Base-by-base conservation (phyloP, 2,113 vertebrate genomes). In the Pachypanchax playfairii region DNA sequence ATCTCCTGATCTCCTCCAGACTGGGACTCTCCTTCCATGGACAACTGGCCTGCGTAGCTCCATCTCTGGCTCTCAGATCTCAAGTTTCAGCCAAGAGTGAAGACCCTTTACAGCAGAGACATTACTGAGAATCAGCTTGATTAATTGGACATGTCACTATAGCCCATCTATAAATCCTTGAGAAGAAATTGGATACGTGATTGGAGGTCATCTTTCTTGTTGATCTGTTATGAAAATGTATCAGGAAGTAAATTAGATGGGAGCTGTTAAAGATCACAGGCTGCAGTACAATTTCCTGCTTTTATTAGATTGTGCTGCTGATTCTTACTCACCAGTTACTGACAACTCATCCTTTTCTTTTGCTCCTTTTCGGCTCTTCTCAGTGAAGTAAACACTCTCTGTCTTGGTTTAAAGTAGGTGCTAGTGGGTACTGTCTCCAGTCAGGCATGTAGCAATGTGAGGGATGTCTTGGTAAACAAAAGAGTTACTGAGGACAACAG, bases 401-500 rank as follows among this genome's bases (percentile, higher is more conserved):
- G 64, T 82, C 55, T 73, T 58, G 62, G 68, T 58, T 65, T 55
- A 50, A 75, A 81, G 66, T 63, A 85, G 75, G 80, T 82, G 77
- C 80, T 70, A 41, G 67, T 69, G 78, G 77, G 86, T 82, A 77
- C 85, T 59, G 84, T 92, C 91, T 87, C 91, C 90, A 87, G 62
- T 74, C 55, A 77, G 78, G 74, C 87, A 79, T 73, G 74, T 54
- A 82, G 84, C 73, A 68, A 69, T 86, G 85, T 80, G 85, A 81
- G 61, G 62, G 84, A 77, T 73, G 74, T 82, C 79, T 70, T 76
- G 63, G 75, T 65, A 31, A 79, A 92, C 91, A 92, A 92, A 87
- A 79, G 87, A 85, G 79, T 77, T 72, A 89, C 77, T 87, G 86
- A 85, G 69, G 69, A 85, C 72, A 88, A 78, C 75, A 51, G 61